These are phyloP conservation scores for Plebejus melissa DNA, from an alignment of 2,888 invertebrate species.

Conservation along the genomic window DNA sequence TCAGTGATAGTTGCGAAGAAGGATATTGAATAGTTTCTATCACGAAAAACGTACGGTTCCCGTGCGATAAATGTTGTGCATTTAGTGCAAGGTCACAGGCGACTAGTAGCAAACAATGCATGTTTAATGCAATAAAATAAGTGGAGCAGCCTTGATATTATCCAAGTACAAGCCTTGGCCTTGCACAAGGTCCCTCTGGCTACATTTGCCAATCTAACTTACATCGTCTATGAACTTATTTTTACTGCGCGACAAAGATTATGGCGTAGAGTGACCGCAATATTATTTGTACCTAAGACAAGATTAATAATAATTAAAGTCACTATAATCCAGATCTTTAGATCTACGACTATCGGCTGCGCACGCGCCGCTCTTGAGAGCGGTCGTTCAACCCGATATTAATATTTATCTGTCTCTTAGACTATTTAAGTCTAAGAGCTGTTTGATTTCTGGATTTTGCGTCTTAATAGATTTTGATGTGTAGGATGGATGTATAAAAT, in stretches of 20 bases:
- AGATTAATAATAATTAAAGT: background rate
- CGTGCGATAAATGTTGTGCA: background rate
- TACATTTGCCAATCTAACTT: constrained; percentile 44
- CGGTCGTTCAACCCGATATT: constrained; percentile 11
- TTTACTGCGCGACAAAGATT: constrained; percentile 42
- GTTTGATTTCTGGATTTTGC: background rate
- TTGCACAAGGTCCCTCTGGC: constrained; percentile 30
- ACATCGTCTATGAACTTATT: constrained; percentile 47
- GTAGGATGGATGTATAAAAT: background rate
- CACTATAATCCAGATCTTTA: background rate
- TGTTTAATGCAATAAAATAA: constrained; percentile 12
- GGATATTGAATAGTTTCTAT: no score
- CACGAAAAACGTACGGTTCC: background rate
- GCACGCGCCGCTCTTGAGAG: constrained; percentile 16
- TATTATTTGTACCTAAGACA: background rate
- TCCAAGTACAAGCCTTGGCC: constrained; percentile 36
- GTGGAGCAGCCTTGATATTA: constrained; percentile 9
- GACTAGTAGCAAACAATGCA: background rate
- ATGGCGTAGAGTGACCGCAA: constrained; percentile 20
- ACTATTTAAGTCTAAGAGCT: background rate
- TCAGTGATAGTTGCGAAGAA: no score
- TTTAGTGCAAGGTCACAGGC: background rate
- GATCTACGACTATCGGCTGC: background rate
- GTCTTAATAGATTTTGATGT: background rate
- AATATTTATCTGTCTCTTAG: constrained; percentile 10